A percentile compares a stretch with the other conserved stretches of the same genome.
Conservation (phyloP, 2,888 invertebrate species). For the Melitaea athalia region DNA sequence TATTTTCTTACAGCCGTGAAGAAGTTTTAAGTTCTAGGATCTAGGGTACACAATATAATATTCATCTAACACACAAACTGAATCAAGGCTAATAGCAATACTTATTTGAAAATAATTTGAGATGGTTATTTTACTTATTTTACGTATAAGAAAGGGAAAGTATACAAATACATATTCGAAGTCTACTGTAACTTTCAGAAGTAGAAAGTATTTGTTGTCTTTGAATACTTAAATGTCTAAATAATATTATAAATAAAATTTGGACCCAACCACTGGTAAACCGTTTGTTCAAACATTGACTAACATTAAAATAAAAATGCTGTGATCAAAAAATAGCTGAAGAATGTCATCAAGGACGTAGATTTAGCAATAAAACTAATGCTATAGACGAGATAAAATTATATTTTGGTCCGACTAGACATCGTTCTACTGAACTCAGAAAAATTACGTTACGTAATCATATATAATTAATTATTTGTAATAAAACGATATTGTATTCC, state of each 20-base stretch:
- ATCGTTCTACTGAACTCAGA: background rate
- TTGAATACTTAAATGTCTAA: background rate
- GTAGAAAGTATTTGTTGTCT: background rate
- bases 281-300: background rate
- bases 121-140: background rate
- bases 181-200: too few relatives aligned
- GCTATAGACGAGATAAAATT: background rate
- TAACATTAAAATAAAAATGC: conserved; percentile 10
- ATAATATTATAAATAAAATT: background rate
- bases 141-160: background rate
- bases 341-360: conserved; percentile 10
- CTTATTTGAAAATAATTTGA: background rate
- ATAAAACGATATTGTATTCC: conserved; percentile 18
- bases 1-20: too few relatives aligned
- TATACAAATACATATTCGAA: too few relatives aligned
- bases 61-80: too few relatives aligned
- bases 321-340: conserved; percentile 8
- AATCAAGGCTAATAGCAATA: too few relatives aligned
- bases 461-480: conserved; percentile 9
- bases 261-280: background rate
- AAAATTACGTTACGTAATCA: conserved; percentile 6
- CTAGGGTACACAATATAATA: too few relatives aligned
- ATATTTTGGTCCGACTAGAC: background rate
- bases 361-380: conserved; percentile 1
- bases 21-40: too few relatives aligned